A percentile compares a stretch with the other conserved stretches of the same genome.
phyloP scores from a whole-genome alignment of 1,140 invertebrate genomes.

The Dendroctonus ponderosae region DNA sequence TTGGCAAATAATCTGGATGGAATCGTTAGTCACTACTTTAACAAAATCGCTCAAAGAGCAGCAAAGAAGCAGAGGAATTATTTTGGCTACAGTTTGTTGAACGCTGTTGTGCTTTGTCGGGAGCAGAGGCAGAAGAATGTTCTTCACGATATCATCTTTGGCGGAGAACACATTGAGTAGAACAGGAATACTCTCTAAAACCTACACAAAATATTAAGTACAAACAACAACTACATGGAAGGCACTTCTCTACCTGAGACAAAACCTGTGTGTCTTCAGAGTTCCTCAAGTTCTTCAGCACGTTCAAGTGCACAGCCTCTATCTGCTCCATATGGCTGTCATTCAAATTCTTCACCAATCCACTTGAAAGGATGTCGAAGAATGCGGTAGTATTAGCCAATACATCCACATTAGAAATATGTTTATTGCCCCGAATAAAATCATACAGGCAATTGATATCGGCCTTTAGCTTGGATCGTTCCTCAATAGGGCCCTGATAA shows the following conservation, averaged over 20 bases:
- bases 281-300: conserved; percentile 20
- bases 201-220: conserved; percentile 21
- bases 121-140: conserved; percentile 33
- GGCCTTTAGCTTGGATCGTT: conserved; percentile 29
- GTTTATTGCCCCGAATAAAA: conserved; percentile 26
- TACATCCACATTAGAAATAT: conserved; percentile 19
- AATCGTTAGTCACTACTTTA: conserved; percentile 10
- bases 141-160: conserved; percentile 29
- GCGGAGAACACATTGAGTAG: conserved; percentile 34
- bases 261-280: conserved; percentile 12
- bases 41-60: conserved; percentile 14
- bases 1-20: conserved; percentile 24
- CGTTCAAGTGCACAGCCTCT: conserved; percentile 33
- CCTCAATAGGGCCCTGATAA: conserved; percentile 25
- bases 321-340: conserved; percentile 30
- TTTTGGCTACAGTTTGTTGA: conserved; percentile 19
- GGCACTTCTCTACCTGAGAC: conserved; percentile 7
- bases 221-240: conserved; percentile 1
- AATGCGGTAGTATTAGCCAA: conserved; percentile 34
- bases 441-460: conserved; percentile 31
- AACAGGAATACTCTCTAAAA: conserved; percentile 31
- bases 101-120: conserved; percentile 7
- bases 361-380: conserved; percentile 36
- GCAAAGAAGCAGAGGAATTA: conserved; percentile 35
- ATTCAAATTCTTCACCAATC: conserved; percentile 33